Evolutionary conservation across 2,113 vertebrate genomes (phyloP), one percentile per base, ranked within the genome.

Genomic region (Rattus rattus): DNA sequence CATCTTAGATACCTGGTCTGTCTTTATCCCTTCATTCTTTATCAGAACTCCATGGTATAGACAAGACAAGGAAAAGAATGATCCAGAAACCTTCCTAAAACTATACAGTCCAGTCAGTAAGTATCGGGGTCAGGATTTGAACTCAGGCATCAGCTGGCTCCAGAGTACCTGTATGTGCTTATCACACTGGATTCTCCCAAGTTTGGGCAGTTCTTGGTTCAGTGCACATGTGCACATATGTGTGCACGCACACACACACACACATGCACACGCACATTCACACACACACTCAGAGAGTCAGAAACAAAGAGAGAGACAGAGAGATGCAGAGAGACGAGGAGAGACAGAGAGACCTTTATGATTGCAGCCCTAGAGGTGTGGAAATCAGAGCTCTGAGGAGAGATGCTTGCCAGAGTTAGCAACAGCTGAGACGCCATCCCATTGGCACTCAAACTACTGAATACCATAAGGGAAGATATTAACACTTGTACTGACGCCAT

Each of bases 381-480:
- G 92, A 92, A 93, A 90, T 86, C 84, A 73, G 79, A 92, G 92
- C 56, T 94, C 94, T 61, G 90, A 54, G 75, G 81, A 90, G 90
- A 93, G 20, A n/a, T 61, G 61, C 88, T 96, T 87, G 91, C 96
- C 92, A 95, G 94, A 92, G 90, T 95, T 17, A 84, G 67, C 56
- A 43, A 43, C 83, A 77, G 92, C 84, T 90, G 91, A 96, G 85
- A 83, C 24, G 28, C 3, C 0, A 81, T 54, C 80, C 19, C 61
- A 33, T 6, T 95, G 90, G 88, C 84, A 36, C 54, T 79, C 73
- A 80, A 2, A 49, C 28, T 43, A 73, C 39, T 49, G 63, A 91
- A 77, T 77, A 92, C 76, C 47, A 84, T 33, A 83, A 79, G 90
- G 85, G 33, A 79, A 69, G 86, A 85, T 87, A 93, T 59, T 56